A percentile compares a stretch with the other conserved stretches of the same genome.
These are phyloP conservation scores for Menura novaehollandiae DNA, from an alignment of 2,113 vertebrate species.

Conservation along the genomic window DNA sequence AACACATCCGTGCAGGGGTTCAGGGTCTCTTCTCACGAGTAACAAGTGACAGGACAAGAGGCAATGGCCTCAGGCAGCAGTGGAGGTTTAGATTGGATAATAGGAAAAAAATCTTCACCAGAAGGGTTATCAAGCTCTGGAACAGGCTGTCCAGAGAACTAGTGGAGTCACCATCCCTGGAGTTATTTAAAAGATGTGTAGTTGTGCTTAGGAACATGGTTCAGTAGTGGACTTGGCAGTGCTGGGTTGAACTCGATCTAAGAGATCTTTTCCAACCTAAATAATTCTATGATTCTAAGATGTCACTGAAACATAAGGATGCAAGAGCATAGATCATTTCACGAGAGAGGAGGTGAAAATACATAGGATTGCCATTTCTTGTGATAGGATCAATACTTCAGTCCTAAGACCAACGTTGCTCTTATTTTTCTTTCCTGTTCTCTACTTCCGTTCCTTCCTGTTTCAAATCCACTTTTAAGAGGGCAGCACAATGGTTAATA, in stretches of 20 bases:
- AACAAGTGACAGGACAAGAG: not conserved
- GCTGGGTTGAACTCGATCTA: not conserved
- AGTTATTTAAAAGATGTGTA: not conserved
- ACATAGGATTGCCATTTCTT: not conserved
- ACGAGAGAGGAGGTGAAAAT: not conserved
- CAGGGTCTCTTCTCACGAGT: accelerated
- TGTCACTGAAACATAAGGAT: not conserved
- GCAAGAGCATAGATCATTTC: not conserved
- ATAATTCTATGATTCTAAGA: not conserved
- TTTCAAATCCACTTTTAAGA: not conserved
- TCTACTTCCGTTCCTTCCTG: not conserved
- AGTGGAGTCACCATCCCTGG: not conserved
- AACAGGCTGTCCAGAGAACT: not conserved
- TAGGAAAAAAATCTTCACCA: accelerated
- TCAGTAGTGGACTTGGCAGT: not conserved
- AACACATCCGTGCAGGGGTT: no score
- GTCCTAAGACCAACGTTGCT: not conserved
- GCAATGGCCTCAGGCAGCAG: not conserved
- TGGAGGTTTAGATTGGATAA: not conserved
- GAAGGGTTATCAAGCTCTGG: not conserved
- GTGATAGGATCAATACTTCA: not conserved
- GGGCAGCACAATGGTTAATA: not conserved
- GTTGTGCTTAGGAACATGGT: not conserved
- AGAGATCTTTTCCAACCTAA: not conserved
- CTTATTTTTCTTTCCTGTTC: not conserved